Evolutionary conservation across 1,140 invertebrate species (phyloP).

Genomic region (Caenorhabditis remanei): DNA sequence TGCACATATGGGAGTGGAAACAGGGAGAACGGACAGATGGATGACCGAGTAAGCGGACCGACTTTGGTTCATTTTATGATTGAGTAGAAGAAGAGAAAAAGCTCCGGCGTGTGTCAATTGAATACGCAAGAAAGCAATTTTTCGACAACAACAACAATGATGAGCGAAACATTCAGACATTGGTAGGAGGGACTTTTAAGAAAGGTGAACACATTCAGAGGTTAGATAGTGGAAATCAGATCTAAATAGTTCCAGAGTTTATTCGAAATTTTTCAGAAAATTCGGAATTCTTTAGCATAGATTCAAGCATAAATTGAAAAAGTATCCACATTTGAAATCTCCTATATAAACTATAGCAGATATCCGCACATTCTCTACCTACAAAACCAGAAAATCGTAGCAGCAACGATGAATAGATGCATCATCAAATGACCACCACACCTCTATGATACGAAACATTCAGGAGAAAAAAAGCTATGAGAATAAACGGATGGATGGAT

Average conservation of each 20-base stretch:
- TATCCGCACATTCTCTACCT: neutral
- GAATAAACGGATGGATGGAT: conserved; percentile 13
- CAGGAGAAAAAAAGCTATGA: conserved; percentile 26
- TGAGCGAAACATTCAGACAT: neutral
- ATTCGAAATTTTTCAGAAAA: no score
- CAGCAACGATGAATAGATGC: conserved; percentile 6
- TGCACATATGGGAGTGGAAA: conserved; percentile 38
- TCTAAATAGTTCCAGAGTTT: no score
- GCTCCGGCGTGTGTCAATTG: conserved; percentile 6
- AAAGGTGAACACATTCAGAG: no score
- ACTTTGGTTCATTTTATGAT: conserved; percentile 39
- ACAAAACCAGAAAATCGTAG: neutral
- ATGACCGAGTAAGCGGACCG: conserved; percentile 22
- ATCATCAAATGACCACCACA: conserved; percentile 33
- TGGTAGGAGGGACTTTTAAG: no score
- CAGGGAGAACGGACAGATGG: conserved; percentile 6
- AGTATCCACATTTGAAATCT: no score
- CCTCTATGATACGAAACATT: conserved; percentile 14
- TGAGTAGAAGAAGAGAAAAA: neutral
- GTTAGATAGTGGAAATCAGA: no score
- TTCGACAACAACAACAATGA: neutral
- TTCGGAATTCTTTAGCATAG: no score
- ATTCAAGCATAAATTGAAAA: no score
- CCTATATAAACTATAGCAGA: no score
- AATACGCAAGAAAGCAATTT: neutral